phyloP scores from a whole-genome alignment of 2,113 vertebrate genomes.

The Pyrgilauda ruficollis region DNA sequence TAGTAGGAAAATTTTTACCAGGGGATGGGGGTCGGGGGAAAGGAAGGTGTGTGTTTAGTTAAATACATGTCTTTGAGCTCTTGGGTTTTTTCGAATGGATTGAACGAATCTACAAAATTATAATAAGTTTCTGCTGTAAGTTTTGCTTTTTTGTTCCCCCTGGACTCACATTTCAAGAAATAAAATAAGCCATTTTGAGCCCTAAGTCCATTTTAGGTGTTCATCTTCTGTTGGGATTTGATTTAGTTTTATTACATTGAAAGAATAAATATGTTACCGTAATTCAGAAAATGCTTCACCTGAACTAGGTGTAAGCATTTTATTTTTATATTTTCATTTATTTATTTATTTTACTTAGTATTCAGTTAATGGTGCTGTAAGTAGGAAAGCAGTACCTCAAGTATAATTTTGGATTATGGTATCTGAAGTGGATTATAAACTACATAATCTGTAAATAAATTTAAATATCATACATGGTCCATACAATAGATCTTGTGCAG shows the following conservation, averaged over 20 bases:
- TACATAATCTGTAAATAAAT: background rate
- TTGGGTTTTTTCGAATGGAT: background rate
- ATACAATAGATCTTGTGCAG: background rate
- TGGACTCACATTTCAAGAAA: background rate
- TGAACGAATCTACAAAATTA: background rate
- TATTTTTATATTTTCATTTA: background rate
- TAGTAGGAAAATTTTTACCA: background rate
- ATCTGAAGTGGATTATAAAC: background rate
- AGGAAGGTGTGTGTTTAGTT: background rate
- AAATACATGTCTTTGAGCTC: background rate
- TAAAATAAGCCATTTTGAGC: background rate
- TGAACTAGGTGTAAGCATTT: background rate
- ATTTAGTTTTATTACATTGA: background rate
- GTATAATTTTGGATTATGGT: background rate
- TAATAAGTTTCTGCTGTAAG: background rate
- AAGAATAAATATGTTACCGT: background rate
- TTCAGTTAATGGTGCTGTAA: background rate
- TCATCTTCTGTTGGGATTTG: background rate
- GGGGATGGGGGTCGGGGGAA: accelerated
- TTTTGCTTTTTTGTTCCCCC: accelerated
- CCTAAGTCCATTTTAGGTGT: background rate
- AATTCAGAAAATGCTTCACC: background rate
- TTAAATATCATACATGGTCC: background rate
- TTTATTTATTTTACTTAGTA: background rate
- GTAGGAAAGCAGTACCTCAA: background rate